A percentile compares a stretch with the other conserved stretches of the same genome.
Conservation (phyloP, 2,888 invertebrate species). For the Sycophila texana region DNA sequence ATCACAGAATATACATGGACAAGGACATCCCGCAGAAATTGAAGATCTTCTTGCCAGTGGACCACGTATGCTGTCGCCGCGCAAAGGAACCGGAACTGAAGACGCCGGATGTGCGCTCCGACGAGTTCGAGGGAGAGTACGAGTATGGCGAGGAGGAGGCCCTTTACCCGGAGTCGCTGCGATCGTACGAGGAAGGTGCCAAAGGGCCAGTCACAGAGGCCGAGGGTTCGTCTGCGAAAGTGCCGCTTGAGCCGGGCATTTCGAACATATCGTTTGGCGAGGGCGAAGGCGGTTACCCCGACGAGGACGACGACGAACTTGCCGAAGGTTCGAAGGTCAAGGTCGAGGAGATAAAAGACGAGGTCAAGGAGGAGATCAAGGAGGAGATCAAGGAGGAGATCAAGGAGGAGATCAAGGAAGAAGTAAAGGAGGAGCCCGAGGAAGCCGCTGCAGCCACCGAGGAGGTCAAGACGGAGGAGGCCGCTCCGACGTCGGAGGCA, state of each 20-base stretch:
- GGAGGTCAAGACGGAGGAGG: constrained; percentile 33
- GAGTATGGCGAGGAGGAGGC: background rate
- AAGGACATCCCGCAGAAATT: constrained; percentile 50
- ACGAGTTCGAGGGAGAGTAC: background rate
- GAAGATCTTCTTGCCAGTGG: constrained; percentile 47
- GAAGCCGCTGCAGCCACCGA: background rate
- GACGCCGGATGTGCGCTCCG: background rate
- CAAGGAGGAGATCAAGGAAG: background rate
- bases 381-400: no score
- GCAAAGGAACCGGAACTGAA: background rate
- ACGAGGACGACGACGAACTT: no score
- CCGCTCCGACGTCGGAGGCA: constrained; percentile 39
- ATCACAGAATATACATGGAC: constrained; percentile 42
- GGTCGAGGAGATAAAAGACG: no score
- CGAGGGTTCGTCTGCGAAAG: background rate
- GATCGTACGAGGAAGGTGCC: constrained; percentile 44
- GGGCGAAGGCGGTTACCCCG: no score
- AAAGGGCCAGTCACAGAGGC: background rate
- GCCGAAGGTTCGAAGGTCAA: no score
- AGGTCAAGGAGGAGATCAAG: no score
- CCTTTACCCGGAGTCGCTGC: constrained; percentile 35
- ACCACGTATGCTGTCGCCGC: constrained; percentile 15
- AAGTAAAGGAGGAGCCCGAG: background rate
- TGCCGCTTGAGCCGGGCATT: no score
- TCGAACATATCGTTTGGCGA: no score